phyloP scores from a whole-genome alignment of 2,797 vertebrate genomes.

The Xenops minutus region DNA sequence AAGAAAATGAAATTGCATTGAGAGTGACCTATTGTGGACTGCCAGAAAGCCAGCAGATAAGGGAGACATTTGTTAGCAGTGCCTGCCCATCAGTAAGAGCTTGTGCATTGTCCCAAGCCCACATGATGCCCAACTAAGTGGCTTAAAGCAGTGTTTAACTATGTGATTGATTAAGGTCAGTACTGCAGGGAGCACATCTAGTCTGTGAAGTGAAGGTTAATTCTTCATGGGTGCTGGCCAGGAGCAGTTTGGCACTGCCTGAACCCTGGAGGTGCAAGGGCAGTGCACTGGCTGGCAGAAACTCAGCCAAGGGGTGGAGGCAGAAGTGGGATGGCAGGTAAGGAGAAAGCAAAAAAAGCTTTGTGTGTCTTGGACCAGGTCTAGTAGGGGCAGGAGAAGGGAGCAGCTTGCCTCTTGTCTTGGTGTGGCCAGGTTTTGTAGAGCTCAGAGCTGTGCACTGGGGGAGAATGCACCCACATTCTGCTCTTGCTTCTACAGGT shows the following conservation, averaged over 20 bases:
- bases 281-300: background rate
- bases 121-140: background rate
- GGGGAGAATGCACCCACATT: background rate
- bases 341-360: background rate
- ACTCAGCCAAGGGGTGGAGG: rapidly evolving
- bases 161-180: background rate
- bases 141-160: background rate
- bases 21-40: conserved; percentile 36
- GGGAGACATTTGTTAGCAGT: background rate
- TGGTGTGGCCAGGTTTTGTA: background rate
- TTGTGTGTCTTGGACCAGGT: background rate
- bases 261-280: background rate
- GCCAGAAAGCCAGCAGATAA: background rate
- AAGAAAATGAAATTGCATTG: conserved; percentile 39
- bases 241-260: background rate
- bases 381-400: background rate
- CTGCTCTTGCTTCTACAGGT: background rate
- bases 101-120: background rate
- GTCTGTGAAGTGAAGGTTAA: background rate
- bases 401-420: background rate
- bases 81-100: background rate
- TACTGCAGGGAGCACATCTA: background rate
- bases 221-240: rapidly evolving
- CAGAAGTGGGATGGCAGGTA: background rate
- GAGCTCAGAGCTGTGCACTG: background rate